Conservation (phyloP, 2,888 invertebrate genomes). For the Drosophila macrospina region DNA sequence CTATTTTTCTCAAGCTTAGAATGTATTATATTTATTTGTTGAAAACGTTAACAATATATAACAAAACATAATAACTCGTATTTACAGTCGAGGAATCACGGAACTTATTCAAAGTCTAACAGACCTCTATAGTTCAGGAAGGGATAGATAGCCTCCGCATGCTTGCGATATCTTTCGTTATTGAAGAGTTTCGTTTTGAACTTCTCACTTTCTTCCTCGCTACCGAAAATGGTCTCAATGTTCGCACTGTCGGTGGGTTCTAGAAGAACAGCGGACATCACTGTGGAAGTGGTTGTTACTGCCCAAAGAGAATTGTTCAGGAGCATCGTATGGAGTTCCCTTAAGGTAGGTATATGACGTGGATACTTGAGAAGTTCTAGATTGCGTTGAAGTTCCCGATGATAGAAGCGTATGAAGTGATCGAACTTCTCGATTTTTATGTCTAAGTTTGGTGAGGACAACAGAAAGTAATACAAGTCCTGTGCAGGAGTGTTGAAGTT, state of each 20-base stretch:
- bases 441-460: slow-evolving; percentile 79
- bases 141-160: slow-evolving; percentile 65
- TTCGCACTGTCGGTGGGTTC: slow-evolving; percentile 67
- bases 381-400: slow-evolving; percentile 66
- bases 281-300: slow-evolving; percentile 27
- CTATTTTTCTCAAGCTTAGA: too few relatives aligned
- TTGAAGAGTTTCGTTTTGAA: slow-evolving; percentile 49
- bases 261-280: slow-evolving; percentile 61
- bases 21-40: neutral
- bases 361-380: slow-evolving; percentile 68
- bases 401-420: slow-evolving; percentile 80
- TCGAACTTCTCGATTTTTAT: slow-evolving; percentile 82
- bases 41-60: neutral
- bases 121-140: slow-evolving; percentile 73
- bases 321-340: slow-evolving; percentile 36
- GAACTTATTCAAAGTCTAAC: slow-evolving; percentile 47
- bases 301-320: slow-evolving; percentile 40
- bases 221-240: slow-evolving; percentile 52
- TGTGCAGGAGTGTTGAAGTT: slow-evolving; percentile 73
- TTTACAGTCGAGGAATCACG: neutral
- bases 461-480: slow-evolving; percentile 76
- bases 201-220: slow-evolving; percentile 29
- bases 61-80: slow-evolving; percentile 1
- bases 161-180: slow-evolving; percentile 61
- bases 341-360: slow-evolving; percentile 65